These are phyloP conservation scores for Philhelius pedissequus DNA, from an alignment of 2,888 invertebrate species.

Conservation along the genomic window DNA sequence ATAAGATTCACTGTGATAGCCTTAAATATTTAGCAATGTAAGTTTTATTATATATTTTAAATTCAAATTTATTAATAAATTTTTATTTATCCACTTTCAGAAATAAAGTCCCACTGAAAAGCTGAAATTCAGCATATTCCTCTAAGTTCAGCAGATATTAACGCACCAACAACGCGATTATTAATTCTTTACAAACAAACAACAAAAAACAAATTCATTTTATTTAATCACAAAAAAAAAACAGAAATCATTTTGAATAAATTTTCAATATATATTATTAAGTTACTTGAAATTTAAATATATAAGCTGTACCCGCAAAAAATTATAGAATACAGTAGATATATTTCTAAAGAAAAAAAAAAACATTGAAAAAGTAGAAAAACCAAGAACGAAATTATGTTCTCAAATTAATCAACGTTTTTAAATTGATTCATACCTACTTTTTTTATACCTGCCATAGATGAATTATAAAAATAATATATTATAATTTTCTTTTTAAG, in stretches of 20 bases:
- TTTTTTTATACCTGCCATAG: conserved; percentile 60
- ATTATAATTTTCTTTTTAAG: conserved; percentile 25
- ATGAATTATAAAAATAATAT: conserved; percentile 48
- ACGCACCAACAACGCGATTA: conserved; percentile 19
- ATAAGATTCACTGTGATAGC: conserved; percentile 91
- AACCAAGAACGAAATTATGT: conserved; percentile 13
- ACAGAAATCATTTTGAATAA: background rate
- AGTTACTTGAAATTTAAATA: conserved; percentile 6
- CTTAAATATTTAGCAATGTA: conserved; percentile 84
- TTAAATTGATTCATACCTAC: background rate
- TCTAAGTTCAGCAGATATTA: conserved; percentile 63
- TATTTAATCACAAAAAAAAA: background rate
- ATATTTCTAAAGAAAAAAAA: conserved; percentile 13
- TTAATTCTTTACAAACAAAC: conserved; percentile 24
- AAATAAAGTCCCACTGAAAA: conserved; percentile 78
- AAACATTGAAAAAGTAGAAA: conserved; percentile 13
- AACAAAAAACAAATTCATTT: background rate
- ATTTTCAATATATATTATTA: background rate
- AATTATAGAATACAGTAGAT: conserved; percentile 25
- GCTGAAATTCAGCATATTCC: conserved; percentile 76
- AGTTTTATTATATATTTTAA: conserved; percentile 65
- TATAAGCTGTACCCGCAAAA: background rate
- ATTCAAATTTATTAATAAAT: background rate
- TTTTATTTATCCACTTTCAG: conserved; percentile 70
- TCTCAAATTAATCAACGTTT: conserved; percentile 6